Base-by-base conservation (phyloP, 2,113 vertebrate species). In the Crotalus viridis region DNA sequence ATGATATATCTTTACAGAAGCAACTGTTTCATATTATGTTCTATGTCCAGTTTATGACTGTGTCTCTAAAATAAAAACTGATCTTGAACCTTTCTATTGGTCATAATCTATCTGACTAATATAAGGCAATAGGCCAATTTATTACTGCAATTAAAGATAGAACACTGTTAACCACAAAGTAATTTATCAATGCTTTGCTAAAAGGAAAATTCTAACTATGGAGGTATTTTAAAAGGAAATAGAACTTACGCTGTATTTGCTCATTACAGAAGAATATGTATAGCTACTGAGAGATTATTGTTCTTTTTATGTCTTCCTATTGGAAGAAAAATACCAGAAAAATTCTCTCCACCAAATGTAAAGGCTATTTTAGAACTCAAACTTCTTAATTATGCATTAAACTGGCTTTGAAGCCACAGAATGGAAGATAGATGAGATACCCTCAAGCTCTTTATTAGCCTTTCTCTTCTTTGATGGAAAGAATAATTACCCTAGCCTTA, bases 351-450 rank as follows among this genome's bases (percentile, higher is more conserved):
- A 39, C 33, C 74, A 81, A 81, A 43, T 81, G 1, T 81, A 85
- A 91, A 95, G 74, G 92, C 93, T 92, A 91, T 92, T 95, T 96
- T 93, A 94, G 57, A 90, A 95, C 90, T 96, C 94, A 90, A 95
- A 91, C 93, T 96, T 88, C 64, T 96, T 97, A 97, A 97, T 97
- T 97, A 97, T 95, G 93, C 96, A 88, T 97, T 93, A 96, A 96
- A 93, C 85, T 95, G 91, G 93, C 94, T 97, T 96, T 96, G 95
- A 97, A 96, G 94, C 90, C 92, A 33, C 0, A 0, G 87, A 96
- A 69, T 0, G 0, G 96, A 94, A 88, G 88, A 95, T 81, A 93
- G 94, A 93, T 46, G 28, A 95, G 94, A 95, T 0, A 0, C 56
- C 92, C 93, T 96, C 92, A 95, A 94, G 85, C 57, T 93, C 86